Evolutionary conservation across 2,797 vertebrate species (phyloP).

Genomic region (Phylloscopus collybita): DNA sequence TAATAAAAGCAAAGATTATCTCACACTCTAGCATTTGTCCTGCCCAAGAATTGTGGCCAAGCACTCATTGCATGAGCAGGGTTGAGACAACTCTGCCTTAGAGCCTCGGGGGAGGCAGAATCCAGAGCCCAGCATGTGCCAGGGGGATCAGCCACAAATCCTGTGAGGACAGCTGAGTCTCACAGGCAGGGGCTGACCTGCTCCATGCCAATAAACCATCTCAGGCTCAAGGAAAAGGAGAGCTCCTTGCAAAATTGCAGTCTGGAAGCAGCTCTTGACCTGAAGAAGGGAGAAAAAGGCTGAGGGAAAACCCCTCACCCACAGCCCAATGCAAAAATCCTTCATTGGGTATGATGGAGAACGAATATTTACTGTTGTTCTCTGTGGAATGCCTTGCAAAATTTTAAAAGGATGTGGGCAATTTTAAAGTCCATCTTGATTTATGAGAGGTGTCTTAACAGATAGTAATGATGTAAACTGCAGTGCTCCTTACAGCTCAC

Average conservation of each 20-base stretch:
- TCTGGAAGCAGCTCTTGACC: background rate
- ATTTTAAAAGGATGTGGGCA: background rate
- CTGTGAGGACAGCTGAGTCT: background rate
- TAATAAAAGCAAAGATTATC: background rate
- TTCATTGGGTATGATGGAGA: background rate
- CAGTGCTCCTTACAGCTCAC: background rate
- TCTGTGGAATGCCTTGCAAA: background rate
- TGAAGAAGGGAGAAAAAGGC: background rate
- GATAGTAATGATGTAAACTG: background rate
- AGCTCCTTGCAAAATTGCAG: background rate
- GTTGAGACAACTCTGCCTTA: background rate
- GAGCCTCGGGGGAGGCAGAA: background rate
- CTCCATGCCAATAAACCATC: background rate
- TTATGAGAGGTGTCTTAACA: constrained; percentile 5
- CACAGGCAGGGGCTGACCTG: background rate
- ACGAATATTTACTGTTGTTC: background rate
- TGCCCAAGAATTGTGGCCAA: background rate
- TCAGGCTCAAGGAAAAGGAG: background rate
- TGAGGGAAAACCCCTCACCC: background rate
- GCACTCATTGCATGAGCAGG: background rate
- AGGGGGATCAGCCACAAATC: background rate
- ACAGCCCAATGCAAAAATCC: background rate
- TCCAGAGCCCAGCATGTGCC: background rate
- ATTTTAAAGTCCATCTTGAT: background rate
- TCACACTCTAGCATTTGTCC: background rate